A percentile compares a stretch with the other conserved stretches of the same genome.
Conservation (phyloP, 2,888 invertebrate genomes). For the Lycia hirtaria region DNA sequence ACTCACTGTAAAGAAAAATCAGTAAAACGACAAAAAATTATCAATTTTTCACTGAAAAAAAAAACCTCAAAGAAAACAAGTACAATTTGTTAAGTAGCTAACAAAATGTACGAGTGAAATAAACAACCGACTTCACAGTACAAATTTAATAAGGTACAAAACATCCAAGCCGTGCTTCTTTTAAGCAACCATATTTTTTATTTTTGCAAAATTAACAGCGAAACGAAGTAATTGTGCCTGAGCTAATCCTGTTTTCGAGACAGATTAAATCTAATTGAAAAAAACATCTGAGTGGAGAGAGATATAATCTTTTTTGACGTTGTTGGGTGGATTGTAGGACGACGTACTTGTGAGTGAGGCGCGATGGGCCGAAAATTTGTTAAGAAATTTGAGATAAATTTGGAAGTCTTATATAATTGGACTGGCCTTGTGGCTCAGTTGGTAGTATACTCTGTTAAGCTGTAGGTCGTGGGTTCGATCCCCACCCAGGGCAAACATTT, state of each 20-base stretch:
- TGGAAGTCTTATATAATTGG: neutral
- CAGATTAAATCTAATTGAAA: conserved; percentile 41
- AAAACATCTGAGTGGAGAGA: conserved; percentile 35
- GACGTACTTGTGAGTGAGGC: conserved; percentile 12
- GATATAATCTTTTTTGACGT: conserved; percentile 35
- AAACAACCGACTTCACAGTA: conserved; percentile 1
- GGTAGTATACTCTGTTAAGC: no score
- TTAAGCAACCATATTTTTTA: conserved; percentile 19
- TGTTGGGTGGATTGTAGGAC: conserved; percentile 8
- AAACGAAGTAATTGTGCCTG: conserved; percentile 33
- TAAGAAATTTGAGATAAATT: neutral
- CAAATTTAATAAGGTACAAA: conserved; percentile 12
- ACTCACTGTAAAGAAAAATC: no score
- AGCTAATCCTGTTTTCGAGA: conserved; percentile 40
- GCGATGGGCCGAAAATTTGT: neutral
- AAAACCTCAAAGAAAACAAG: neutral
- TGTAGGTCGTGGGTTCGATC: no score
- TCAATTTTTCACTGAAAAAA: neutral
- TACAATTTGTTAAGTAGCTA: neutral
- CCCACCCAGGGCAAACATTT: no score
- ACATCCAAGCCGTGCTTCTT: neutral
- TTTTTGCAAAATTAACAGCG: conserved; percentile 25
- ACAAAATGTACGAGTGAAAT: conserved; percentile 1
- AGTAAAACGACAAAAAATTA: no score
- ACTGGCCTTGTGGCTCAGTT: no score